Conservation (phyloP, 2,797 vertebrate species). For the Rhinogobio ventralis region DNA sequence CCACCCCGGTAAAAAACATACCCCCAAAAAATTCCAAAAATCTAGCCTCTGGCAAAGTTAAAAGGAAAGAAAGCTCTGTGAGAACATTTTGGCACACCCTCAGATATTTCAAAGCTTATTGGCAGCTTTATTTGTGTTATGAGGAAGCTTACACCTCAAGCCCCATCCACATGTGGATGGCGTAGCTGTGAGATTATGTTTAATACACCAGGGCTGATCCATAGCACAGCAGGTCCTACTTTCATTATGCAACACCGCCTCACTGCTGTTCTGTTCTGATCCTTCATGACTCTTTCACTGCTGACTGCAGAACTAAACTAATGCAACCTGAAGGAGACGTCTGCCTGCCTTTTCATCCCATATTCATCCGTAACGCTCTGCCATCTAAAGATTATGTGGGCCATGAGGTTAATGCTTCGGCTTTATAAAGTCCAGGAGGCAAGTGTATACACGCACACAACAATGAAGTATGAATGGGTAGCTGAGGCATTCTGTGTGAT, state of each 20-base stretch:
- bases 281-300: not conserved
- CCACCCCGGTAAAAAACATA: not conserved
- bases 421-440: not conserved
- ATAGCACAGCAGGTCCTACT: not conserved
- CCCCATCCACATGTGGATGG: slow-evolving; percentile 36
- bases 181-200: slow-evolving; percentile 46
- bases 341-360: slow-evolving; percentile 18
- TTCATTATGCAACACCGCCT: slow-evolving; percentile 20
- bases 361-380: not conserved
- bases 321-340: slow-evolving; percentile 8
- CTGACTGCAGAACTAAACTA: slow-evolving; percentile 34
- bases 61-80: not conserved
- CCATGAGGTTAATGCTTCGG: slow-evolving; percentile 7
- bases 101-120: slow-evolving; percentile 6
- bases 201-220: slow-evolving; percentile 14
- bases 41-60: slow-evolving; percentile 23
- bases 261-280: not conserved
- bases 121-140: slow-evolving; percentile 31
- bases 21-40: slow-evolving; percentile 7
- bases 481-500: not conserved
- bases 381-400: slow-evolving; percentile 7
- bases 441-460: not conserved
- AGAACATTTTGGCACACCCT: slow-evolving; percentile 3
- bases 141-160: slow-evolving; percentile 23
- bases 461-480: not conserved